phyloP scores from a whole-genome alignment of 2,797 vertebrate species.

The Crax fasciolata region DNA sequence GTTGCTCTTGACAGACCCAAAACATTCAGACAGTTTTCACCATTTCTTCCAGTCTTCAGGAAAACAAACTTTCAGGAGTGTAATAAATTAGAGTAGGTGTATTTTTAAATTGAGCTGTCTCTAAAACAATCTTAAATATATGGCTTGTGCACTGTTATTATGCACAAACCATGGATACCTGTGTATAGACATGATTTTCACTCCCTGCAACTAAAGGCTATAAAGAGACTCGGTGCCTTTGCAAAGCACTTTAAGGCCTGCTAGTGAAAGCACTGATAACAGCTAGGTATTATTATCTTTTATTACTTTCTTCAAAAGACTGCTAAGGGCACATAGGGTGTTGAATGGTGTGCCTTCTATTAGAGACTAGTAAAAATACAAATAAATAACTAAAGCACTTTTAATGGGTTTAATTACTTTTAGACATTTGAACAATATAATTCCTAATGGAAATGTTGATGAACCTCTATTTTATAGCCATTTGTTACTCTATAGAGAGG shows the following conservation, averaged over 20 bases:
- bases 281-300: background rate
- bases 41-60: background rate
- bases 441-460: constrained; percentile 8
- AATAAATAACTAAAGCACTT: constrained; percentile 8
- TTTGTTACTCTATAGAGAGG: background rate
- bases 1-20: background rate
- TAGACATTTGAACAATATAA: constrained; percentile 16
- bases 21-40: background rate
- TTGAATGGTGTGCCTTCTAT: background rate
- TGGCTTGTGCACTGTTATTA: background rate
- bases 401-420: constrained; percentile 35
- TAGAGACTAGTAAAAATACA: constrained; percentile 26
- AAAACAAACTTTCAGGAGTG: background rate
- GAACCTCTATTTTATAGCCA: constrained; percentile 8
- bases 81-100: background rate
- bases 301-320: background rate
- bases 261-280: background rate
- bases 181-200: background rate
- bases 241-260: background rate
- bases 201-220: background rate
- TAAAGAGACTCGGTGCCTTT: background rate
- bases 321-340: background rate
- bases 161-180: background rate
- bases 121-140: background rate
- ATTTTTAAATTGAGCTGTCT: background rate